Conservation (phyloP, 2,113 vertebrate species). For the Macrotis lagotis region DNA sequence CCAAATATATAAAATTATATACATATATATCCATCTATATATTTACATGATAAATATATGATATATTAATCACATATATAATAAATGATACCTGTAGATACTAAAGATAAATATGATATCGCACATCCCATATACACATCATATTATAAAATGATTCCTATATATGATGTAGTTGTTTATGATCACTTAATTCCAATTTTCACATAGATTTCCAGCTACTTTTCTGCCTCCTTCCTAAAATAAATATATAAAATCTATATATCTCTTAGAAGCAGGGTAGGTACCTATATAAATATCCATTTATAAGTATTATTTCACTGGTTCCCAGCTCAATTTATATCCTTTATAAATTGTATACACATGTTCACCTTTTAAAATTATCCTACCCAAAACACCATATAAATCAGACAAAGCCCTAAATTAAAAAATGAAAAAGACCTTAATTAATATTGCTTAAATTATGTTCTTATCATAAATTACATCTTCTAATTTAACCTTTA, state of each 20-base stretch:
- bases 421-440: neutral
- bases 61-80: no score
- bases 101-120: neutral
- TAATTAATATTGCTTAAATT: neutral
- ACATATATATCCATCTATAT: no score
- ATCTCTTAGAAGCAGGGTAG: neutral
- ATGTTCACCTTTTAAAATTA: neutral
- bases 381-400: neutral
- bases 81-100: no score
- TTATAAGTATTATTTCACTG: neutral
- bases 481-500: no score
- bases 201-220: neutral
- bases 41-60: no score
- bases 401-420: neutral
- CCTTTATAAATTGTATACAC: neutral
- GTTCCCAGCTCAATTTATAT: neutral
- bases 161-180: neutral
- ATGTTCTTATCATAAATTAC: neutral
- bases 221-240: neutral
- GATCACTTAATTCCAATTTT: neutral
- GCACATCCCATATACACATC: neutral
- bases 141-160: neutral
- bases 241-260: neutral
- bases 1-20: no score
- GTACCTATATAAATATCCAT: neutral